Conservation (phyloP, 1,140 invertebrate genomes). For the Sitodiplosis mosellana region DNA sequence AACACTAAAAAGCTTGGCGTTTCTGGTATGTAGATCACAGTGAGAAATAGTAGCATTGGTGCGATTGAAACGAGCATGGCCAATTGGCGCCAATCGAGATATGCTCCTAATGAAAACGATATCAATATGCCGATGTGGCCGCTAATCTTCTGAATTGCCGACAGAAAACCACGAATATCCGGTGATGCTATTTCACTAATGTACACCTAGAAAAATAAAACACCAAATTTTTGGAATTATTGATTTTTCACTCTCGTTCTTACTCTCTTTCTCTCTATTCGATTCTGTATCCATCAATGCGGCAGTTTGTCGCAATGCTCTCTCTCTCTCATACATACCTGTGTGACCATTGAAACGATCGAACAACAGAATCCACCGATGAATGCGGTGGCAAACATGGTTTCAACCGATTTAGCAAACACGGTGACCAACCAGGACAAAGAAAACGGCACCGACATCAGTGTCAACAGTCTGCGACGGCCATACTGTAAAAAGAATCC, state of each 20-base stretch:
- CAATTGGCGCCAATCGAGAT: slow-evolving; percentile 67
- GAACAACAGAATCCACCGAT: slow-evolving; percentile 65
- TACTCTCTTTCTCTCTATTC: background rate
- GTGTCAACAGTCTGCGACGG: slow-evolving; percentile 45
- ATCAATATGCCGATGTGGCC: slow-evolving; percentile 69
- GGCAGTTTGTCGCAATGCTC: too few species aligned
- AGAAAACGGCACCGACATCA: slow-evolving; percentile 56
- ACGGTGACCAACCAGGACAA: slow-evolving; percentile 61
- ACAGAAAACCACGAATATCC: slow-evolving; percentile 67
- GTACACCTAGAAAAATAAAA: slow-evolving; percentile 49
- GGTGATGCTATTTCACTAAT: slow-evolving; percentile 81
- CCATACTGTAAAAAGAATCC: slow-evolving; percentile 62
- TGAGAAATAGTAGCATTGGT: slow-evolving; percentile 34
- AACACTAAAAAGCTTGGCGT: slow-evolving; percentile 48
- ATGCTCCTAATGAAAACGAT: slow-evolving; percentile 65
- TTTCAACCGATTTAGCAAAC: slow-evolving; percentile 50
- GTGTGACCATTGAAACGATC: slow-evolving; percentile 61
- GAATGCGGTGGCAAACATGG: slow-evolving; percentile 67
- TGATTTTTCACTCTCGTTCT: background rate
- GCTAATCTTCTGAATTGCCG: slow-evolving; percentile 68
- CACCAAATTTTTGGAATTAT: background rate
- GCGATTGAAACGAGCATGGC: slow-evolving; percentile 54
- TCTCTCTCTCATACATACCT: slow-evolving; percentile 29
- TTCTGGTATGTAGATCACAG: slow-evolving; percentile 42
- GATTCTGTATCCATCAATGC: slow-evolving; percentile 2